A percentile compares a stretch with the other conserved stretches of the same genome.
Conservation (phyloP, 2,888 invertebrate species). For the Charanyca ferruginea region DNA sequence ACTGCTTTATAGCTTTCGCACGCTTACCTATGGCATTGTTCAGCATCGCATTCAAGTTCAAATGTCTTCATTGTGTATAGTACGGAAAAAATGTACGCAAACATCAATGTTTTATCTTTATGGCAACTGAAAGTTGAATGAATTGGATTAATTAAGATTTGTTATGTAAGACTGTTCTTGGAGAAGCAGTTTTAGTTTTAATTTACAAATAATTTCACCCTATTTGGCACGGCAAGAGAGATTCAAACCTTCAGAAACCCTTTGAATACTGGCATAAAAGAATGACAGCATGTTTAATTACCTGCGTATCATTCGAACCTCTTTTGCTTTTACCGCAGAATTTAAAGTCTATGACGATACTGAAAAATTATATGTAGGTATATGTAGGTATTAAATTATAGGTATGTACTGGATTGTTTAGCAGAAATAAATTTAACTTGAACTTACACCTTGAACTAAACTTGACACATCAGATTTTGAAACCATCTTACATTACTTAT, state of each 20-base stretch:
- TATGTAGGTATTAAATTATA: too few species aligned
- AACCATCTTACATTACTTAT: constrained; percentile 42
- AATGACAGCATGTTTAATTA: background rate
- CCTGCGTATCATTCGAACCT: background rate
- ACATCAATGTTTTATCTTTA: constrained; percentile 41
- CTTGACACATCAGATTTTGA: constrained; percentile 30
- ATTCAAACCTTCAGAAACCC: too few species aligned
- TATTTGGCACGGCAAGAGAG: too few species aligned
- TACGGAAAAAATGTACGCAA: constrained; percentile 53
- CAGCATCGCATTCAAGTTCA: constrained; percentile 53
- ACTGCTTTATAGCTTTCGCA: constrained; percentile 63
- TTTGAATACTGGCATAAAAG: background rate
- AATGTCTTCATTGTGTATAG: constrained; percentile 59
- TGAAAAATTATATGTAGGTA: too few species aligned
- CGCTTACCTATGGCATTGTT: constrained; percentile 59
- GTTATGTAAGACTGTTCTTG: constrained; percentile 36
- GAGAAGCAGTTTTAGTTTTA: background rate
- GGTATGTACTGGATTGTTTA: background rate
- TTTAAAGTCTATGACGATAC: background rate
- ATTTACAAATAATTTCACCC: background rate
- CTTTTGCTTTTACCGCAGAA: background rate
- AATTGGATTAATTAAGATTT: constrained; percentile 44
- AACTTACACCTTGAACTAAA: background rate
- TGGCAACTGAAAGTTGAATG: constrained; percentile 51
- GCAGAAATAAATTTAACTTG: background rate